phyloP scores from a whole-genome alignment of 2,888 invertebrate species.

The Campaea margaritaria region DNA sequence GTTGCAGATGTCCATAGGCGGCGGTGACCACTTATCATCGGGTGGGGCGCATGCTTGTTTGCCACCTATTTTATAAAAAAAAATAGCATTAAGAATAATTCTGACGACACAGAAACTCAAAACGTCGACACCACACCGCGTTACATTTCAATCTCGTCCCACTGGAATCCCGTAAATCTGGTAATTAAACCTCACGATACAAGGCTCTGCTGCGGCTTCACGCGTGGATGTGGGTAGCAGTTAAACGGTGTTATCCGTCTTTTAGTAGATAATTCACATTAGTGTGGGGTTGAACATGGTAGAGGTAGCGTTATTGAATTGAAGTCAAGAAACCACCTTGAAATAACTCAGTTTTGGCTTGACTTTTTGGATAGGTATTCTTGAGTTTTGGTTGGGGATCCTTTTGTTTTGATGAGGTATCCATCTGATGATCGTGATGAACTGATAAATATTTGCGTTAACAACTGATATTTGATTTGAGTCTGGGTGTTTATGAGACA shows the following conservation, averaged over 20 bases:
- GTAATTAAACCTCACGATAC: conserved; percentile 48
- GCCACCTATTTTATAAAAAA: no score
- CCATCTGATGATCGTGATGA: no score
- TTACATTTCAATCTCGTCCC: conserved; percentile 19
- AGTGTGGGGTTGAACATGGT: neutral
- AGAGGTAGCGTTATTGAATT: conserved; percentile 6
- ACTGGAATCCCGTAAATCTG: conserved; percentile 43
- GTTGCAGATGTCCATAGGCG: no score
- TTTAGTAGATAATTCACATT: conserved; percentile 38
- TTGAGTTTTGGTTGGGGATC: neutral
- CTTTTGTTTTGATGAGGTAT: neutral
- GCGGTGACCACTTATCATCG: no score
- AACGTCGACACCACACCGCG: neutral
- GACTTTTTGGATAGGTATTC: neutral
- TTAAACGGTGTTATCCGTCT: conserved; percentile 42
- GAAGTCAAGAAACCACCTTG: neutral
- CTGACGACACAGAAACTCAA: neutral
- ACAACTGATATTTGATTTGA: no score
- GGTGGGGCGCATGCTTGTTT: no score
- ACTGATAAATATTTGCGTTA: no score
- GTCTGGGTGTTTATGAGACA: no score
- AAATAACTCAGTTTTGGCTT: neutral
- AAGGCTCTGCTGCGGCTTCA: conserved; percentile 25
- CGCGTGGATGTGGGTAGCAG: conserved; percentile 31
- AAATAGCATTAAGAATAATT: no score